A percentile compares a stretch with the other conserved stretches of the same genome.
These are phyloP conservation scores for Sminthurides aquaticus DNA, from an alignment of 2,888 invertebrate species.

Conservation along the genomic window DNA sequence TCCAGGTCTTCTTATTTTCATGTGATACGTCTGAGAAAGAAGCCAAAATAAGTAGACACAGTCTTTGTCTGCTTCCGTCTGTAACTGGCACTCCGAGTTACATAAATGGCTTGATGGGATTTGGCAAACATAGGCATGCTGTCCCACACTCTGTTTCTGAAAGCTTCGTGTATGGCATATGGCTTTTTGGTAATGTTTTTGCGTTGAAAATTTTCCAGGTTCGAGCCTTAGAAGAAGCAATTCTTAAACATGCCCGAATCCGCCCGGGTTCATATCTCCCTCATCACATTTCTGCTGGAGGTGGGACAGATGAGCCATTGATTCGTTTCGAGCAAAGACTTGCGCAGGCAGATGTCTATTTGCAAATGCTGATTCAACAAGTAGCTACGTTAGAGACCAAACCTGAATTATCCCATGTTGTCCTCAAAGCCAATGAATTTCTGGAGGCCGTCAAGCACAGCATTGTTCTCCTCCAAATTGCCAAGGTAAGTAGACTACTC, in stretches of 20 bases:
- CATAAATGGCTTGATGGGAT: no score
- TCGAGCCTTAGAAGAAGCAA: constrained; percentile 86
- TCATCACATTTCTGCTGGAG: constrained; percentile 27
- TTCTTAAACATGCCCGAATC: constrained; percentile 64
- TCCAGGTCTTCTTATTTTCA: no score
- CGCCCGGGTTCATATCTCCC: constrained; percentile 41
- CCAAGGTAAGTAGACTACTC: constrained; percentile 74
- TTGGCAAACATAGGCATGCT: no score
- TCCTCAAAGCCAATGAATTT: constrained; percentile 55
- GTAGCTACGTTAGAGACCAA: constrained; percentile 54
- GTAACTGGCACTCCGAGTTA: no score
- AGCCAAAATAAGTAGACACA: no score
- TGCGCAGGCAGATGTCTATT: constrained; percentile 89
- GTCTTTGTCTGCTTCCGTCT: no score
- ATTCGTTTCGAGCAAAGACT: constrained; percentile 71
- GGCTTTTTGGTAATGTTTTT: no score
- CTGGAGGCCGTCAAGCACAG: constrained; percentile 97
- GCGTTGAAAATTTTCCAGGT: constrained; percentile 53
- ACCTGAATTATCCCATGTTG: constrained; percentile 38
- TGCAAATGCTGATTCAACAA: constrained; percentile 91
- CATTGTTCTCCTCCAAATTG: constrained; percentile 94
- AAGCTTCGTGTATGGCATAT: no score
- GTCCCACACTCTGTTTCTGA: no score
- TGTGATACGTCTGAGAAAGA: no score
- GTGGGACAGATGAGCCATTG: constrained; percentile 33